Evolutionary conservation across 2,888 invertebrate species (phyloP), one percentile per base, ranked within the genome.

Genomic region (Cephus spinipes): DNA sequence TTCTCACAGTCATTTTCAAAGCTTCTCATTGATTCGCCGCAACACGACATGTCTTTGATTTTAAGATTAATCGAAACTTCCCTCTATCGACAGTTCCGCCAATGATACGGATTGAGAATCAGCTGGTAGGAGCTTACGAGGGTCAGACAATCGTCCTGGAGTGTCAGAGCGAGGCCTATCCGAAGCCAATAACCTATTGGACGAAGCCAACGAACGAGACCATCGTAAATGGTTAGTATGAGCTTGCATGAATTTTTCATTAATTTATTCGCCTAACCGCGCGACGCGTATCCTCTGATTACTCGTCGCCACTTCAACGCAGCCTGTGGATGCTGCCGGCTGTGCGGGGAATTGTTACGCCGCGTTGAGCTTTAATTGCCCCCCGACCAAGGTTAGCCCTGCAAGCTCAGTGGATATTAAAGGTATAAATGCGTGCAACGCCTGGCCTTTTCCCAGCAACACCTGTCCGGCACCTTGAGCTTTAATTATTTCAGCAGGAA

Each of bases 181-280:
- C 93, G 1, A 91, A 91, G 83, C 92, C 93, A 73, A 92, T 93
- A 83, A 93, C 93, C 84, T 93, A 93, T 83, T 93, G 93, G 93
- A 92, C 92, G 12, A 91, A 90, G 82, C 89, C 90, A 33, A 84
- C 83, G 15, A 89, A 89, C 76, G 88, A 88, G 79, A 87, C 87
- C 11, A 85, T 89, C 73, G 81, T 88, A 33, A 89, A 85, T 69
- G 89, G 89, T 89, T 77, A 35, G 78, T 77, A 32, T 3, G 40
- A 55, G 40, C 40, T 55, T 55, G 40, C 40, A 23, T 55, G 6
- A 55, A 34, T 35, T 55, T 35, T 73, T 34, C 23, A 55, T 23
- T 6, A 6, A 55, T 55, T 55, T 23, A 55, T 23, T 23, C 40
- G 1, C 40, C 23, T 55, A 55, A 55, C 15, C 40, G 6, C 40